A percentile compares a stretch with the other conserved stretches of the same genome.
Conservation (phyloP, 2,888 invertebrate genomes). For the Meandrusa payeni region DNA sequence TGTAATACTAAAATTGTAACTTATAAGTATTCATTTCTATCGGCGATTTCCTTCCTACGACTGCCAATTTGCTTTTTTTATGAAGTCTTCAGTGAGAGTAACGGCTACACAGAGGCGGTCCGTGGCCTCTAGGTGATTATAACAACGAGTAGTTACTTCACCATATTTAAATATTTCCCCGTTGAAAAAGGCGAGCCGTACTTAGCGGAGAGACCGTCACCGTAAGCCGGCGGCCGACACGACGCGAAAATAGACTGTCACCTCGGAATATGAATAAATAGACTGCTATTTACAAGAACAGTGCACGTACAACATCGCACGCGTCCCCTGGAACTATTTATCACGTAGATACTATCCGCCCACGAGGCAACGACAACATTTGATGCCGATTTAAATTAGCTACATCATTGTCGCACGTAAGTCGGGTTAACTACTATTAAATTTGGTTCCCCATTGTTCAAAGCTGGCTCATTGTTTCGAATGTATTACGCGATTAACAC, state of each 20-base stretch:
- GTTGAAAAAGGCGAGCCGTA: conserved; percentile 28
- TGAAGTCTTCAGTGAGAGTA: no score
- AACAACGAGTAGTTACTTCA: no score
- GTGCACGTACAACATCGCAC: conserved; percentile 36
- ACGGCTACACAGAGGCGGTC: no score
- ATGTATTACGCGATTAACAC: not conserved
- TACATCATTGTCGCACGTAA: not conserved
- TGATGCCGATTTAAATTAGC: conserved; percentile 5
- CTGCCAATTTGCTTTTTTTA: no score
- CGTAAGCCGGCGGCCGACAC: conserved; percentile 32
- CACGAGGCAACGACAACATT: conserved; percentile 23
- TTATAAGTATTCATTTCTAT: no score
- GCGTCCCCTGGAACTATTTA: conserved; percentile 36
- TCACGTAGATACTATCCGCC: conserved; percentile 33
- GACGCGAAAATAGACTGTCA: conserved; percentile 53
- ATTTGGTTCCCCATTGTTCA: no score
- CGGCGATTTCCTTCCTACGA: no score
- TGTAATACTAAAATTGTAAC: no score
- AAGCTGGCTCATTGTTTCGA: no score
- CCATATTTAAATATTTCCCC: conserved; percentile 11
- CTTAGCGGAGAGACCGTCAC: conserved; percentile 37
- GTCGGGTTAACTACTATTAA: no score
- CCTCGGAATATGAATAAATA: conserved; percentile 60
- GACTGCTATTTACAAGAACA: conserved; percentile 41
- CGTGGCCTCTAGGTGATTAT: no score